Conservation (phyloP, 2,113 vertebrate species). For the Pionites leucogaster region DNA sequence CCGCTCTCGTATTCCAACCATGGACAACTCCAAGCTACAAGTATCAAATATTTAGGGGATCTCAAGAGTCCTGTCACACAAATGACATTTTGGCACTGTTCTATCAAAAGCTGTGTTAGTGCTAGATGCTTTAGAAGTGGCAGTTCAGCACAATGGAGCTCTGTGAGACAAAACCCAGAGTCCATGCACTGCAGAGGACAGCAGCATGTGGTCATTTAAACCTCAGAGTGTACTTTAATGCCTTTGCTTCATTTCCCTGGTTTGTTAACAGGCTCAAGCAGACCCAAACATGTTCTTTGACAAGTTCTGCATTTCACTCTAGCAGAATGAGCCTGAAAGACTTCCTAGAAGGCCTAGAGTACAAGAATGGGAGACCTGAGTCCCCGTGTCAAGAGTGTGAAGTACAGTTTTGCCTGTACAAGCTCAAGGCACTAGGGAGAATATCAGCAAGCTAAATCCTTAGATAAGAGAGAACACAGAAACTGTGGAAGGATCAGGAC, state of each 20-base stretch:
- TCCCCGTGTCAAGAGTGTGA: background rate
- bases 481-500: background rate
- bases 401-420: background rate
- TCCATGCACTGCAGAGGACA: background rate
- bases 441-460: background rate
- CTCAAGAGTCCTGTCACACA: background rate
- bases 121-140: background rate
- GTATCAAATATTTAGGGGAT: background rate
- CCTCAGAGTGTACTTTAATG: background rate
- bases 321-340: background rate
- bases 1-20: background rate
- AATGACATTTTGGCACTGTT: background rate
- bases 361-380: accelerated
- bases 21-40: accelerated
- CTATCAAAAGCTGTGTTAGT: background rate
- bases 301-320: background rate
- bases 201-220: background rate
- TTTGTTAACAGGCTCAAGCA: background rate
- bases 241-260: background rate
- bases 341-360: background rate
- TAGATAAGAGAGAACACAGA: background rate
- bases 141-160: background rate
- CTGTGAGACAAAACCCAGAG: background rate
- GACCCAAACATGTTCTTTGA: background rate
- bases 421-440: background rate